Conservation (phyloP, 2,888 invertebrate species). For the Sinhomidia bicolor region DNA sequence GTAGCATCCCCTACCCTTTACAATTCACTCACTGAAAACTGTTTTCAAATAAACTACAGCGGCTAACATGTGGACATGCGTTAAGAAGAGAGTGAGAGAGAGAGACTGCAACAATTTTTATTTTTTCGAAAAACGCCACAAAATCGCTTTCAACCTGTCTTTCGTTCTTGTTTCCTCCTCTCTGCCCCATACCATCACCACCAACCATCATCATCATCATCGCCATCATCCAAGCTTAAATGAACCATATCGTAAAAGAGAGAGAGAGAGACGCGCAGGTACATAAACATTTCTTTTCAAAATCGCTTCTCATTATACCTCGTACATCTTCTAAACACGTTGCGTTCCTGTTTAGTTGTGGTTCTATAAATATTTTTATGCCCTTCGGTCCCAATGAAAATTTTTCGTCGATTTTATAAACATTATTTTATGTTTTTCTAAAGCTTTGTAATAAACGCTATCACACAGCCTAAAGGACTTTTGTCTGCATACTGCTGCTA, state of each 20-base stretch:
- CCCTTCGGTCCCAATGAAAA: slow-evolving; percentile 48
- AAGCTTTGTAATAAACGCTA: slow-evolving; percentile 6
- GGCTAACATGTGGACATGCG: slow-evolving; percentile 65
- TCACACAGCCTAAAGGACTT: slow-evolving; percentile 15
- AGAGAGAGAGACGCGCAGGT: slow-evolving; percentile 11
- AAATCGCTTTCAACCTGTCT: slow-evolving; percentile 39
- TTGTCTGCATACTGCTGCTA: too few species aligned
- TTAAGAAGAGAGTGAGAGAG: slow-evolving; percentile 31
- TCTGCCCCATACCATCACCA: not conserved
- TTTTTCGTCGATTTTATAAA: slow-evolving; percentile 14
- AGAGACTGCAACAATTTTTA: slow-evolving; percentile 7
- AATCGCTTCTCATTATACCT: slow-evolving; percentile 39
- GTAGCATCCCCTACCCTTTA: too few species aligned
- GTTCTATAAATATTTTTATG: slow-evolving; percentile 58
- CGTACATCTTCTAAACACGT: slow-evolving; percentile 3
- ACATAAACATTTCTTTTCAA: slow-evolving; percentile 41
- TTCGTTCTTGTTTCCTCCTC: not conserved
- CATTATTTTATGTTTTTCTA: too few species aligned
- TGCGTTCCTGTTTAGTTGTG: slow-evolving; percentile 43
- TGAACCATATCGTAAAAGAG: slow-evolving; percentile 61
- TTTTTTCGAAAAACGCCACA: slow-evolving; percentile 52
- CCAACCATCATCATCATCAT: not conserved
- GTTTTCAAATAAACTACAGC: slow-evolving; percentile 9
- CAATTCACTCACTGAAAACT: slow-evolving; percentile 16
- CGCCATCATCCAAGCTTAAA: slow-evolving; percentile 14